Conservation (phyloP, 2,113 vertebrate species). For the Telmatochromis brichardi region DNA sequence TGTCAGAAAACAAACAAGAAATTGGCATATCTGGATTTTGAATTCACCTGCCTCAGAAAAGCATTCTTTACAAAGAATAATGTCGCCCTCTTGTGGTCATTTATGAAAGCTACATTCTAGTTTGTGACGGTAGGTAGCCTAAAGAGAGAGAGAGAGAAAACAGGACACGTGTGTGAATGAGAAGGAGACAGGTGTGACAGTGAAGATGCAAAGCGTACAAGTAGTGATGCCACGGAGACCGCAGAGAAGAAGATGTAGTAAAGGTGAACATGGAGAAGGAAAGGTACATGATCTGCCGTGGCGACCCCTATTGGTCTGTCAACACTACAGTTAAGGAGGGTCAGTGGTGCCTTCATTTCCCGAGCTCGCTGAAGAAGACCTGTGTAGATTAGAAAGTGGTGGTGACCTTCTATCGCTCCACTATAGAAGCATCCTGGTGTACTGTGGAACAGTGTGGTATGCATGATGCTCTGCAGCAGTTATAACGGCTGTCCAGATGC, state of each 20-base stretch:
- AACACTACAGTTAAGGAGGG: background rate
- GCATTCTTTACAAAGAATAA: background rate
- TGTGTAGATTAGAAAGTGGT: background rate
- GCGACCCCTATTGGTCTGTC: background rate
- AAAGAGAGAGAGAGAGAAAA: background rate
- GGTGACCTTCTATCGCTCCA: background rate
- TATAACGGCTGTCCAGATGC: background rate
- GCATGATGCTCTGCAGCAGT: background rate
- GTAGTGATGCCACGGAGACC: background rate
- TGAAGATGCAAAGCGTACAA: background rate
- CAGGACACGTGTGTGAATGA: background rate
- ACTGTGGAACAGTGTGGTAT: background rate
- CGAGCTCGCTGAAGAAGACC: background rate
- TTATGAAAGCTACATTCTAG: background rate
- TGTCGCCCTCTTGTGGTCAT: constrained; percentile 12
- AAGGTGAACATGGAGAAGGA: background rate
- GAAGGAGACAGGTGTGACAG: background rate
- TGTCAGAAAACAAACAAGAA: background rate
- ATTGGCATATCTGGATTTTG: background rate
- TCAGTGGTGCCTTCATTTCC: background rate
- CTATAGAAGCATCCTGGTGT: background rate
- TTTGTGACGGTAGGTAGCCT: background rate
- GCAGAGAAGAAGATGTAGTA: background rate
- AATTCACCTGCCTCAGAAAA: background rate
- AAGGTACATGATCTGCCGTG: background rate